Base-by-base conservation (phyloP, 2,888 invertebrate species). In the Acleris laterana region DNA sequence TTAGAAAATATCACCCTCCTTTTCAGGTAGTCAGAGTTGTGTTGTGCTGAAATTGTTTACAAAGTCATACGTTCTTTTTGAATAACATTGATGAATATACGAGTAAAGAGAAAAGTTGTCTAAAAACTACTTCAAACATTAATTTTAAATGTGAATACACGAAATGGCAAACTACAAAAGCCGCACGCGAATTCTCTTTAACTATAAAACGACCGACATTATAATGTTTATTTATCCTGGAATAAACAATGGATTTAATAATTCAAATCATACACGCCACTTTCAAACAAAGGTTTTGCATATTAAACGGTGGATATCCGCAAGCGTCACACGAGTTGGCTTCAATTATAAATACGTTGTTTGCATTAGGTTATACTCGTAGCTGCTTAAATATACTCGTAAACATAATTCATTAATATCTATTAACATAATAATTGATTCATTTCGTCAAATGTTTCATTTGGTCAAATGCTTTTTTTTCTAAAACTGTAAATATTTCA, bases 221-320 rank as follows among this genome's bases (percentile, higher is more conserved):
- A 55, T 42, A 42, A 42, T 59, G 50, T 51, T 57, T 46, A 57
- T 63, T 63, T 62, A 56, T 51, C 56, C 61, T 22, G 19, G 57
- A 55, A 48, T 57, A 60, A 60, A 63, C 58, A 58, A 61, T 56
- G 46, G 48, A 66, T 57, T 66, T 62, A 66, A 52, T 62, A 57
- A 66, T 66, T 66, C 66, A 66, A 66, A 66, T 66, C 66, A 62
- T 62, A 62, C 62, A 62, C 44, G 44, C 61, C 53, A 64, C 49
- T 61, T 51, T 61, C 62, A 56, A 62, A 66, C 62, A 62, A 66
- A 62, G 57, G 62, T 62, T 66, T 66, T 57, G 66, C 66, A 66
- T 66, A 66, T 62, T 65, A 66, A 66, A 57, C 44, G 38, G 32
- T 53, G 65, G 60, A 38, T 57, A 46, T 66, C 66, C 66, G 66